Evolutionary conservation across 2,113 vertebrate genomes (phyloP), one percentile per base, ranked within the genome.

Genomic region (Orthonyx spaldingii): DNA sequence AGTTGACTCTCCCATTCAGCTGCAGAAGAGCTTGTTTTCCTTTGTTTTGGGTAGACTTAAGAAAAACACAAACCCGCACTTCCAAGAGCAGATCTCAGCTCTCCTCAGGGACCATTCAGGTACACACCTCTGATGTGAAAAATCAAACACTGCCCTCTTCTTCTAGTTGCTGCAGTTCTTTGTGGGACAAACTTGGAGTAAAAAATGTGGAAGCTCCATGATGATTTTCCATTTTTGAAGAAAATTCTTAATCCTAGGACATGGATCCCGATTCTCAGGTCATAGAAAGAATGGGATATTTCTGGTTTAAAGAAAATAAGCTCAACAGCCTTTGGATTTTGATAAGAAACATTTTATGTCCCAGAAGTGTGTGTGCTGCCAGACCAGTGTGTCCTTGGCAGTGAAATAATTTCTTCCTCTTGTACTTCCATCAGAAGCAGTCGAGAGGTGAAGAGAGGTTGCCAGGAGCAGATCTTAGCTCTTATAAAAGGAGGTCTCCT

Each of bases 41-140:
- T 95, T 97, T 96, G 85, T 95, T 96, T 95, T 65, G 80, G 35
- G 44, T 37, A 72, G 46, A 52, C 44, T 76, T 94, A 65, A 64
- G 61, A 82, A 91, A 90, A 89, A 81, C 44, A 52, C 57, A 86
- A 60, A 33, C 68, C 10, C 0, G 0, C 33, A 13, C 47, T 87
- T 92, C 35, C 47, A 77, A 77, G 55, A 59, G 46, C 28, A 53
- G 32, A 72, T 61, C 57, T 87, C 39, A 26, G 26, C 20, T 76
- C 35, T 91, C 50, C 42, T 46, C 57, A 69, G 17, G 16, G 2
- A 30, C 41, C 1, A 3, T 71, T 82, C 37, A 49, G 74, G 23
- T 65, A 28, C 32, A 61, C 42, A 46, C 7, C 16, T 72, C 71
- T 1, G 2, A 32, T 63, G n/a, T 4, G 50, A 70, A 68, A 78